Base-by-base conservation (phyloP, 2,888 invertebrate species). In the Drosophila hamatofila region DNA sequence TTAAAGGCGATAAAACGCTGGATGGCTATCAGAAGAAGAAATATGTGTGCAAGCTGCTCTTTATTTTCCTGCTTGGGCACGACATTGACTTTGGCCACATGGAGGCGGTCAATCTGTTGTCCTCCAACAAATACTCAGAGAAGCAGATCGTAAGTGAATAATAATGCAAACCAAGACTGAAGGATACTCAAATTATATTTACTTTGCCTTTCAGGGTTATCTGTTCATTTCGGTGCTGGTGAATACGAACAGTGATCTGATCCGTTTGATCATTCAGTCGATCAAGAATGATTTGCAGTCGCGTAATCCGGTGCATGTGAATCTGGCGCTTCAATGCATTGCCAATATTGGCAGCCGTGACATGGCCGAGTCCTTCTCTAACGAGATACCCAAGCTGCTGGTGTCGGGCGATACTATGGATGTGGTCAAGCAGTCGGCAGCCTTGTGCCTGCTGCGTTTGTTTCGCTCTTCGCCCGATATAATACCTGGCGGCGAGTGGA, bases 1-100 rank as follows among this genome's bases (percentile, higher is more conserved):
- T 99, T 93, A 99, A 99, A 96, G 99, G 99, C 75, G 99, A 99
- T 93, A 99, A 99, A 95, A 99, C 99, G 56, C 94, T 99, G 70
- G 99, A 99, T 94, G 99, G 99, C 44, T 99, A 99, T 94, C 99
- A 99, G 93, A 99, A 99, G 95, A 99, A 99, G 95, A 99, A 99
- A 94, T 99, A 99, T 95, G 99, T 99, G 72, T 99, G 99, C 94
- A 99, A 99, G 94, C 94, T 99, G 84, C 94, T 99, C 80, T 99
- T 99, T 94, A 99, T 99, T 93, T 99, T 99, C 94, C 95, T 99
- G 81, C 96, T 99, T 89, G 99, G 99, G 80, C 99, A 99, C 94
- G 99, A 99, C 94, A 99, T 99, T 93, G 99, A 99, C 94, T 99
- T 99, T 93, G 99, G 99, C 77, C 99, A 99, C 94, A 99, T 99